These are phyloP conservation scores for Leptoteleia sp. DNA, from an alignment of 1,140 invertebrate genomes.

Conservation along the genomic window DNA sequence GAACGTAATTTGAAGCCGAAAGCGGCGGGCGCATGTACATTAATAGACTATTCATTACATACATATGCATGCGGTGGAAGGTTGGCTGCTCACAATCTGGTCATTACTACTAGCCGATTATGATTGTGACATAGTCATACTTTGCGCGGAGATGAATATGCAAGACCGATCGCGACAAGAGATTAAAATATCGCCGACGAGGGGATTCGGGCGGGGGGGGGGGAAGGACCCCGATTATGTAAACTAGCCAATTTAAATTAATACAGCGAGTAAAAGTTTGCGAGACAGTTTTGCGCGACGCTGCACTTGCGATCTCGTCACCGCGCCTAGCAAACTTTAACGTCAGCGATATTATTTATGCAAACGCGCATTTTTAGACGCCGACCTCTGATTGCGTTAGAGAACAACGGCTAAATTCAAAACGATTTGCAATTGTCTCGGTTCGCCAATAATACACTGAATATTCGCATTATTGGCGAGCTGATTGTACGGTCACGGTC, in stretches of 20 bases:
- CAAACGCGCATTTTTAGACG: constrained; percentile 5
- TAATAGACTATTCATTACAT: constrained; percentile 34
- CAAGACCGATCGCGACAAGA: not conserved
- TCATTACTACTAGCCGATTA: constrained; percentile 35
- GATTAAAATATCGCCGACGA: constrained; percentile 17
- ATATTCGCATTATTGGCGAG: no score
- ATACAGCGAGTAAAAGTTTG: constrained; percentile 22
- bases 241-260: constrained; percentile 34
- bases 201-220: not conserved
- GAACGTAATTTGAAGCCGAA: constrained; percentile 10
- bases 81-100: constrained; percentile 19
- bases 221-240: constrained; percentile 17
- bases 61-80: constrained; percentile 11
- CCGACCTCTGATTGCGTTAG: not conserved
- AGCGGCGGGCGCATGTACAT: constrained; percentile 1
- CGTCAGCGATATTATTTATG: constrained; percentile 12
- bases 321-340: constrained; percentile 15
- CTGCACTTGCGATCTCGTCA: constrained; percentile 13
- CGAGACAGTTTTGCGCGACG: constrained; percentile 11
- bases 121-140: constrained; percentile 12
- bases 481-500: no score
- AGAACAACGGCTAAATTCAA: no score
- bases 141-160: constrained; percentile 23
- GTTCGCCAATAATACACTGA: no score
- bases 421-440: not conserved